A percentile compares a stretch with the other conserved stretches of the same genome.
Evolutionary conservation across 2,797 vertebrate species (phyloP).

Genomic region (Hoplostethus mediterraneus): DNA sequence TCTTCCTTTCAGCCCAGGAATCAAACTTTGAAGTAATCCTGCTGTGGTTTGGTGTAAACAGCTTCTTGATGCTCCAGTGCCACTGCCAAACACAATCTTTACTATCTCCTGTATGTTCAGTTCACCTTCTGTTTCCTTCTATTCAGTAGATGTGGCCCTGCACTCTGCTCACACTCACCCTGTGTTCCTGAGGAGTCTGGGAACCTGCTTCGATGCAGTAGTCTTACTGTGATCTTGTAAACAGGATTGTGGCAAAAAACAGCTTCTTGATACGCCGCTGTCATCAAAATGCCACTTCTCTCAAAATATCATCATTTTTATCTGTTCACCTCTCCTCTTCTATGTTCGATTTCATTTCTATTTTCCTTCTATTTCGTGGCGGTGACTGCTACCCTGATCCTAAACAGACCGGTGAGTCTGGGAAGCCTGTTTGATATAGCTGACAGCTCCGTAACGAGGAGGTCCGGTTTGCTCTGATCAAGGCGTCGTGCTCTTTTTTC

Average conservation of each 20-base stretch:
- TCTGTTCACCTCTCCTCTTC: constrained; percentile 8
- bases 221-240: background rate
- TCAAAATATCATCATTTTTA: background rate
- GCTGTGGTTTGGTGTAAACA: too few relatives aligned
- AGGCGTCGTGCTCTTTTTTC: constrained; percentile 35
- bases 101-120: too few relatives aligned
- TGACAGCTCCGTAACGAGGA: constrained; percentile 59
- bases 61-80: too few relatives aligned
- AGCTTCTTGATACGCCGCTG: background rate
- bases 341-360: constrained; percentile 20
- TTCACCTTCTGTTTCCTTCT: too few relatives aligned
- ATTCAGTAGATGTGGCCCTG: too few relatives aligned
- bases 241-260: background rate
- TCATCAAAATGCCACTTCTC: constrained; percentile 24
- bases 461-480: constrained; percentile 49
- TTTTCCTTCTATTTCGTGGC: constrained; percentile 9
- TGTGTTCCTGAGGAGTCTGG: too few relatives aligned
- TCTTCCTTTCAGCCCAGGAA: too few relatives aligned
- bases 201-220: constrained; percentile 1
- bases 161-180: too few relatives aligned
- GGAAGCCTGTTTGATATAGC: constrained; percentile 49
- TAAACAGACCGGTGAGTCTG: constrained; percentile 47
- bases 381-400: constrained; percentile 34
- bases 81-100: too few relatives aligned
- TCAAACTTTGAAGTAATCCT: too few relatives aligned